A percentile compares a stretch with the other conserved stretches of the same genome.
Evolutionary conservation across 1,140 invertebrate genomes (phyloP).

Genomic region (Aethina tumida): DNA sequence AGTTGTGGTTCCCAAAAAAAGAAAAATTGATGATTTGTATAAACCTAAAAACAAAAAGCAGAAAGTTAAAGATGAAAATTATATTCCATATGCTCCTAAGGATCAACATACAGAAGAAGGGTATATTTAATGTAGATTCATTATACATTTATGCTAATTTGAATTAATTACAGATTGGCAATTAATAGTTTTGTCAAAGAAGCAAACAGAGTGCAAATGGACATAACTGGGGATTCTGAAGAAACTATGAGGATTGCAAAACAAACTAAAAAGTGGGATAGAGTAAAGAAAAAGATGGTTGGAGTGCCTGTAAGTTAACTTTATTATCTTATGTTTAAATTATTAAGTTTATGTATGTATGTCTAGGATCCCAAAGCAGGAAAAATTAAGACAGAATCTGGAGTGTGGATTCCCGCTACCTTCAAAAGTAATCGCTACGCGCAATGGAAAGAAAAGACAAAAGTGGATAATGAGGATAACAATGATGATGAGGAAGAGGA

Average conservation of each 20-base stretch:
- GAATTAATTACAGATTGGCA: slow-evolving; percentile 41
- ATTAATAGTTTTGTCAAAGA: slow-evolving; percentile 58
- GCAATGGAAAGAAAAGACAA: slow-evolving; percentile 77
- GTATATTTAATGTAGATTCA: slow-evolving; percentile 38
- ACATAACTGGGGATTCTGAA: slow-evolving; percentile 65
- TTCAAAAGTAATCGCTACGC: slow-evolving; percentile 87
- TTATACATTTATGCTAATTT: slow-evolving; percentile 7
- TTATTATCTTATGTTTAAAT: slow-evolving; percentile 3
- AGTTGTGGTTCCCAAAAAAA: slow-evolving; percentile 48
- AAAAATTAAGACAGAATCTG: slow-evolving; percentile 92
- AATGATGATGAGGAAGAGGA: slow-evolving; percentile 50
- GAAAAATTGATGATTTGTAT: slow-evolving; percentile 47
- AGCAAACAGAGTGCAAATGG: slow-evolving; percentile 55
- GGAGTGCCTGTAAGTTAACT: slow-evolving; percentile 38
- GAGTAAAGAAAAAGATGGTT: slow-evolving; percentile 76
- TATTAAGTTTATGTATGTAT: slow-evolving; percentile 6
- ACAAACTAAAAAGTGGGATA: slow-evolving; percentile 62
- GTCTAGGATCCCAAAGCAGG: slow-evolving; percentile 48
- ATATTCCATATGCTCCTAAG: slow-evolving; percentile 73
- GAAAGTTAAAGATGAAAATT: slow-evolving; percentile 63
- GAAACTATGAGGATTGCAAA: slow-evolving; percentile 42
- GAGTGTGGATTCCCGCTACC: slow-evolving; percentile 84
- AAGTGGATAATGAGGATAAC: slow-evolving; percentile 50
- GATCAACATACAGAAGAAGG: slow-evolving; percentile 85
- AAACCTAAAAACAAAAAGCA: slow-evolving; percentile 43